A percentile compares a stretch with the other conserved stretches of the same genome.
Conservation (phyloP, 64 coral and sea anemone species). For the Platygyra sinensis region DNA sequence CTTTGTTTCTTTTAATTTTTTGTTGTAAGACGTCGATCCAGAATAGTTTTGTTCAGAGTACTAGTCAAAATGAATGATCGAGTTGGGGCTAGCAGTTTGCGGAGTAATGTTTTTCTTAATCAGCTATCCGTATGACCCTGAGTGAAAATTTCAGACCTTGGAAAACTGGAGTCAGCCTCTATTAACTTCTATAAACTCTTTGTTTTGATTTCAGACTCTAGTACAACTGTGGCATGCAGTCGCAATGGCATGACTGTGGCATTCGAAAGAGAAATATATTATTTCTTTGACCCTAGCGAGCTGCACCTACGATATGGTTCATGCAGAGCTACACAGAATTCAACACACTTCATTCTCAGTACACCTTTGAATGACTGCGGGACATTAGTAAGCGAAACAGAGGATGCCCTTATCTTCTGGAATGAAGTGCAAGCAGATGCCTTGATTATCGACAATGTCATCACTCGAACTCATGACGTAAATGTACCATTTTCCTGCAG, state of each 20-base stretch:
- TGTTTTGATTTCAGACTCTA: constrained; percentile 24
- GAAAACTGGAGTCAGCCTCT: neutral
- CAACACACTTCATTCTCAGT: constrained; percentile 51
- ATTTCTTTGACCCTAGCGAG: neutral
- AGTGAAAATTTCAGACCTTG: too few species aligned
- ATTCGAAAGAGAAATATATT: constrained; percentile 22
- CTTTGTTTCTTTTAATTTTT: too few species aligned
- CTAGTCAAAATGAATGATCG: too few species aligned
- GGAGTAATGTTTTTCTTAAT: too few species aligned
- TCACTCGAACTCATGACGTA: constrained; percentile 55
- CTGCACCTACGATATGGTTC: constrained; percentile 47
- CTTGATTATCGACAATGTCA: constrained; percentile 3
- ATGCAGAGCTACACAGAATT: constrained; percentile 47
- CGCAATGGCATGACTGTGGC: constrained; percentile 30
- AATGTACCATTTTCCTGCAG: constrained; percentile 60
- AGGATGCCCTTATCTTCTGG: constrained; percentile 24
- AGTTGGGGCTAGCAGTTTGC: too few species aligned
- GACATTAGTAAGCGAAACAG: constrained; percentile 55
- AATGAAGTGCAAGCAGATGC: constrained; percentile 48
- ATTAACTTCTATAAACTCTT: neutral
- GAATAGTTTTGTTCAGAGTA: too few species aligned
- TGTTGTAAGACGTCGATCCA: too few species aligned
- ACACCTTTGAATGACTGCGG: constrained; percentile 57
- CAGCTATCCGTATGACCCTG: too few species aligned
- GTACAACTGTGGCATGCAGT: constrained; percentile 29